Conservation (phyloP, 1,140 invertebrate genomes). For the Phthorimaea operculella region DNA sequence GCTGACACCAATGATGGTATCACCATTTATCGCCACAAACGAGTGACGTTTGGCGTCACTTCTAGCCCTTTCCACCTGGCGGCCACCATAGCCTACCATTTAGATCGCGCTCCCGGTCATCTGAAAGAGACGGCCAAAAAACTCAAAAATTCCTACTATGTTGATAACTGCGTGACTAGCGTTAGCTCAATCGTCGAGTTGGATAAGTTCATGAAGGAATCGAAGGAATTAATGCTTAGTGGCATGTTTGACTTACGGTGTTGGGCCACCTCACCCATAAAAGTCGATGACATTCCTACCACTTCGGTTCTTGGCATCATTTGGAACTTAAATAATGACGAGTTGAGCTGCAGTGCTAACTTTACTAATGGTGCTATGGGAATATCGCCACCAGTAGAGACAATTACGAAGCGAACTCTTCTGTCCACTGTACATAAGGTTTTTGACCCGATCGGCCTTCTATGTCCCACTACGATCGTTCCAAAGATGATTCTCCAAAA, state of each 20-base stretch:
- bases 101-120: slow-evolving; percentile 7
- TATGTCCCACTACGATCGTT: slow-evolving; percentile 1
- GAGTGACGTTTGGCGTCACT: slow-evolving; percentile 33
- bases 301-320: slow-evolving; percentile 3
- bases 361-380: neutral
- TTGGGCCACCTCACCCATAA: slow-evolving; percentile 1
- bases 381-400: no score
- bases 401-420: neutral
- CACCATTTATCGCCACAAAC: slow-evolving; percentile 24
- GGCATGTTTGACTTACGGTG: slow-evolving; percentile 6
- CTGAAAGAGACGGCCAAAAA: neutral
- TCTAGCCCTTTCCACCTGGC: slow-evolving; percentile 38
- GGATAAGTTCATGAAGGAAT: neutral
- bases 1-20: slow-evolving; percentile 1
- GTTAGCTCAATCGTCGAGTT: neutral
- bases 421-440: slow-evolving; percentile 4
- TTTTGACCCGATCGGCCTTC: slow-evolving; percentile 9
- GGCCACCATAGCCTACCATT: slow-evolving; percentile 24
- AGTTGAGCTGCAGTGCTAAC: neutral
- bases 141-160: slow-evolving; percentile 7
- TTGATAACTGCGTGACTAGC: slow-evolving; percentile 8
- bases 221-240: slow-evolving; percentile 3
- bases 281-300: neutral
- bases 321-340: slow-evolving; percentile 5
- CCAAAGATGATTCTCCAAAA: slow-evolving; percentile 5